phyloP scores from a whole-genome alignment of 2,888 invertebrate genomes.

The Epinotia ramella region DNA sequence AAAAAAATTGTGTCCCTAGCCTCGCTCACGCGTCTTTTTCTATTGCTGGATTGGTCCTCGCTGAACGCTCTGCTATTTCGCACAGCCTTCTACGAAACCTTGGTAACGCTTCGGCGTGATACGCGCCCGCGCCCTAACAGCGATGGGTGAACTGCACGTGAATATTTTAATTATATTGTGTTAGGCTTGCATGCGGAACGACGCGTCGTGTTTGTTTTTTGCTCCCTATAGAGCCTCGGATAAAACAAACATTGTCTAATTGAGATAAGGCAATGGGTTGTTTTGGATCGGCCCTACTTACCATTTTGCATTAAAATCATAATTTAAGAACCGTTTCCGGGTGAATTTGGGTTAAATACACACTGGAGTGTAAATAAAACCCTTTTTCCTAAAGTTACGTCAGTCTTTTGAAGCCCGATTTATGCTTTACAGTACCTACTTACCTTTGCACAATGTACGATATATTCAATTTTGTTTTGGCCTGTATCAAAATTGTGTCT shows the following conservation, averaged over 20 bases:
- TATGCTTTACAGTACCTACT: background rate
- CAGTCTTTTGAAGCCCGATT: background rate
- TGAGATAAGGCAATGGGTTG: constrained; percentile 7
- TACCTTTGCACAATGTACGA: background rate
- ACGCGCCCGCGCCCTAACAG: constrained; percentile 10
- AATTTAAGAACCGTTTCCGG: constrained; percentile 16
- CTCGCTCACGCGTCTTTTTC: too few relatives aligned
- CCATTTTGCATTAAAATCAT: constrained; percentile 15
- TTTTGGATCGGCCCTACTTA: background rate
- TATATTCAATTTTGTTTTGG: background rate
- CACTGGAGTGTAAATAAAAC: background rate
- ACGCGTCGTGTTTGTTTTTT: constrained; percentile 9
- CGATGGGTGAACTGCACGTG: constrained; percentile 8
- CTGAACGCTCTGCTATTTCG: too few relatives aligned
- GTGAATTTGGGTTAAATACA: constrained; percentile 8
- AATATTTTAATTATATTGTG: constrained; percentile 37
- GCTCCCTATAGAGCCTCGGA: background rate
- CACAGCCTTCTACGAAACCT: background rate
- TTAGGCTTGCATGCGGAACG: constrained; percentile 22
- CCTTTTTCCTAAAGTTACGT: background rate
- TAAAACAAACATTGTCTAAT: constrained; percentile 14
- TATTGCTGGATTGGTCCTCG: too few relatives aligned
- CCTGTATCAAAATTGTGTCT: background rate
- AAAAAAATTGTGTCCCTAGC: too few relatives aligned
- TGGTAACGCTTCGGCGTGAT: constrained; percentile 7